Percentiles rank a stretch among this genome's conserved stretches.
Conservation (phyloP, 2,797 vertebrate species). For the Neomorphus geoffroyi region DNA sequence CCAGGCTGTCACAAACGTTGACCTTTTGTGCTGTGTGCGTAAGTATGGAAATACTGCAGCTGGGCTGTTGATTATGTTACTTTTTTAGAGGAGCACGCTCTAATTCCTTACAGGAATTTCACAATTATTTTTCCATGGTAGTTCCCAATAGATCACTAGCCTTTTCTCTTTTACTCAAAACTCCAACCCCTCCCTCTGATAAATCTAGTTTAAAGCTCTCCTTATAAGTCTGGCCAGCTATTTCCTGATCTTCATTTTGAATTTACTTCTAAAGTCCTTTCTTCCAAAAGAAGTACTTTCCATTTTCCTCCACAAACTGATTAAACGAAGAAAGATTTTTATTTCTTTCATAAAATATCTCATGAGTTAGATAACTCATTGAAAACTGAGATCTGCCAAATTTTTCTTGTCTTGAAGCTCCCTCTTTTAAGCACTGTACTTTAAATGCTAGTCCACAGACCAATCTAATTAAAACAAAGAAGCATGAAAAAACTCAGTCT, state of each 20-base stretch:
- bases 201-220: neutral
- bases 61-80: too few species aligned
- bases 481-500: neutral
- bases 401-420: neutral
- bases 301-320: neutral
- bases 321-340: neutral
- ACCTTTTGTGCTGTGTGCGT: too few species aligned
- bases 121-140: neutral
- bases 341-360: neutral
- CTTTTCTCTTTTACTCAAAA: neutral
- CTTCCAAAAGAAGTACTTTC: neutral
- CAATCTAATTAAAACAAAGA: neutral
- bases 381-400: neutral
- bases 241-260: neutral
- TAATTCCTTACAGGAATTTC: neutral
- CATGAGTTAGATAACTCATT: neutral
- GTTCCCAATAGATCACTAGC: neutral
- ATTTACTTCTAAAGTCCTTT: neutral
- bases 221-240: neutral
- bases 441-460: neutral
- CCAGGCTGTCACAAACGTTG: too few species aligned
- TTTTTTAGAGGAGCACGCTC: neutral
- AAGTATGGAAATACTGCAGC: neutral
- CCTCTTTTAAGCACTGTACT: neutral
- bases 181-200: rapidly evolving